Conservation (phyloP, 2,113 vertebrate genomes). For the Climacteris rufus region DNA sequence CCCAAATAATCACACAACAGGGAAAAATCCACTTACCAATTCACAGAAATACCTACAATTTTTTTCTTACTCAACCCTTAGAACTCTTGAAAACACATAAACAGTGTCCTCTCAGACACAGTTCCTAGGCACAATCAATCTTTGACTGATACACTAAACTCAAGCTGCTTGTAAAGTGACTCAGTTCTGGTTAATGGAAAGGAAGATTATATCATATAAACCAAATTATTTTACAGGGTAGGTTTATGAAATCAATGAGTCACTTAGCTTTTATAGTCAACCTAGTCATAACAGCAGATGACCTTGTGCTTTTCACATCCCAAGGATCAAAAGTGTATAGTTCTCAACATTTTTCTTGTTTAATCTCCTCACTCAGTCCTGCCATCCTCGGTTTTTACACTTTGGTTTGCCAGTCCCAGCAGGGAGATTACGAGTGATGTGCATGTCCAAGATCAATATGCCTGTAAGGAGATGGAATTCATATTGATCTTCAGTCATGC, state of each 20-base stretch:
- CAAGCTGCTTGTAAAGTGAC: not conserved
- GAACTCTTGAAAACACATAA: not conserved
- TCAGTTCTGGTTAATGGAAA: conserved; percentile 12
- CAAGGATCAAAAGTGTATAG: not conserved
- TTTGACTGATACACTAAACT: not conserved
- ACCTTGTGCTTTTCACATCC: not conserved
- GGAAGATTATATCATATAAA: not conserved
- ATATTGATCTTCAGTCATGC: conserved; percentile 15
- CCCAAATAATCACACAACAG: not conserved
- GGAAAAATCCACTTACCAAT: not conserved
- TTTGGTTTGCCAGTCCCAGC: not conserved
- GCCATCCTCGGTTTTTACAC: not conserved
- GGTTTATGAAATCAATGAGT: not conserved
- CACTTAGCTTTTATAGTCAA: not conserved
- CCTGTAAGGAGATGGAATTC: not conserved
- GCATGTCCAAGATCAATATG: not conserved
- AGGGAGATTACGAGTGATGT: not conserved
- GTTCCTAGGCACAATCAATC: not conserved
- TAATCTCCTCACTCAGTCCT: not conserved
- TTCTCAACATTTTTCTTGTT: not conserved
- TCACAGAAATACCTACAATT: not conserved
- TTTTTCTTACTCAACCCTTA: not conserved
- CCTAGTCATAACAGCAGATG: not conserved
- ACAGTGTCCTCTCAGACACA: not conserved
- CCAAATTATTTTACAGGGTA: not conserved